Evolutionary conservation across 2,888 invertebrate species (phyloP).

Genomic region (Spilarctia lutea): DNA sequence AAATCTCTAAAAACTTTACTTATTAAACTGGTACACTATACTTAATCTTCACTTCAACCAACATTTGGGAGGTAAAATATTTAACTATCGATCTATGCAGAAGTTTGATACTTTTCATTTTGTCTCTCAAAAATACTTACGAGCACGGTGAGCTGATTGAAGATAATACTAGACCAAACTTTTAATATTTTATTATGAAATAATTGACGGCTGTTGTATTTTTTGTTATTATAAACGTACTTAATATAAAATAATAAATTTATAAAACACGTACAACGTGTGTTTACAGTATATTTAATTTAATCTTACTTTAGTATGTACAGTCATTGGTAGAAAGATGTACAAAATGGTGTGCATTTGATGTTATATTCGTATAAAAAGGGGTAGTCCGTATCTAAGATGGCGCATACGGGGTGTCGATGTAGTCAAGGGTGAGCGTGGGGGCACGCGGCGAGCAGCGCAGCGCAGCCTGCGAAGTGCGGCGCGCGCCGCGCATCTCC

Average conservation of each 20-base stretch:
- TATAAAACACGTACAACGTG: slow-evolving; percentile 85
- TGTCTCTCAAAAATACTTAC: slow-evolving; percentile 31
- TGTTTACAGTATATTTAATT: slow-evolving; percentile 82
- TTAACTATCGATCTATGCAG: slow-evolving; percentile 19
- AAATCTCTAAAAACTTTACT: too few relatives aligned
- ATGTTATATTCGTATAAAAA: slow-evolving; percentile 79
- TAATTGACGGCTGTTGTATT: slow-evolving; percentile 79
- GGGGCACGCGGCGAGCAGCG: slow-evolving; percentile 39
- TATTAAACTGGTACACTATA: too few relatives aligned
- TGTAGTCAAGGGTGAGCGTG: slow-evolving; percentile 52
- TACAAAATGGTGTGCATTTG: slow-evolving; percentile 73
- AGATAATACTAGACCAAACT: slow-evolving; percentile 74
- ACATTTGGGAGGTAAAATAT: slow-evolving; percentile 12
- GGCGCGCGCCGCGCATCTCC: slow-evolving; percentile 40
- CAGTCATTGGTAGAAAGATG: slow-evolving; percentile 80
- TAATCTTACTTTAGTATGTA: slow-evolving; percentile 85
- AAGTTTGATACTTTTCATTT: slow-evolving; percentile 28
- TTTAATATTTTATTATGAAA: slow-evolving; percentile 85
- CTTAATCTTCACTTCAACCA: too few relatives aligned
- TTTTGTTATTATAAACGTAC: slow-evolving; percentile 83
- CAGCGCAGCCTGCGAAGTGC: slow-evolving; percentile 44
- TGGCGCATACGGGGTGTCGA: slow-evolving; percentile 71
- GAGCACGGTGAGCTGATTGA: slow-evolving; percentile 54
- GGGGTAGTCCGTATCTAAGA: slow-evolving; percentile 78
- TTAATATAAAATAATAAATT: slow-evolving; percentile 81